Conservation (phyloP, 2,797 vertebrate genomes). For the Enteromius mattozi region DNA sequence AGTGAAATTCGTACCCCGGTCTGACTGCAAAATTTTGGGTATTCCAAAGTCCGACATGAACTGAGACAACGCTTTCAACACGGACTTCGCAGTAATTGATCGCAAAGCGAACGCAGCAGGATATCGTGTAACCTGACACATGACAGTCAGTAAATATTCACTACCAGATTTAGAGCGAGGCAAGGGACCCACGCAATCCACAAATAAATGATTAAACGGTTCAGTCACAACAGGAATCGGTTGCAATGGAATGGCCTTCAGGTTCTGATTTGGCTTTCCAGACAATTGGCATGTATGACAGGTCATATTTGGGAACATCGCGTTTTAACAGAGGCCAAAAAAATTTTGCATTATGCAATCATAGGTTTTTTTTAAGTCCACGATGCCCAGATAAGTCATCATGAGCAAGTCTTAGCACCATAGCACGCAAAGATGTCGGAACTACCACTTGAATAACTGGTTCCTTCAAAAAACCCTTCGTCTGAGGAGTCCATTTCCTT, state of each 20-base stretch:
- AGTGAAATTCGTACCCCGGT: slow-evolving; percentile 27
- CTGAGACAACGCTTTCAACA: background rate
- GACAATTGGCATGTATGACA: background rate
- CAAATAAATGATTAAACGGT: background rate
- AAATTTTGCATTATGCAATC: background rate
- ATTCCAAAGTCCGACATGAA: background rate
- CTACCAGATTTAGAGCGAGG: background rate
- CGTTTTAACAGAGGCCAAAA: background rate
- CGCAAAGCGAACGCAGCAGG: background rate
- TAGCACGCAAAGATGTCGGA: no score
- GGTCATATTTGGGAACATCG: background rate
- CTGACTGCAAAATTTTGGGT: no score
- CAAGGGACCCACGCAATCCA: background rate
- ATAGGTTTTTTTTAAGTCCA: background rate
- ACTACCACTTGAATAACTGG: no score
- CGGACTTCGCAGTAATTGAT: background rate
- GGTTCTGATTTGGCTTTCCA: background rate
- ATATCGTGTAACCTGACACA: background rate
- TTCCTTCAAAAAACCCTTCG: no score
- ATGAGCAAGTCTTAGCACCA: background rate
- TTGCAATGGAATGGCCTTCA: background rate
- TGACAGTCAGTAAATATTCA: background rate
- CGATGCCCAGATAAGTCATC: background rate
- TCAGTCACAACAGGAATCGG: background rate
- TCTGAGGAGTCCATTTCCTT: no score